Evolutionary conservation across 1,140 invertebrate genomes (phyloP).

Genomic region (Dreissena rostriformis): DNA sequence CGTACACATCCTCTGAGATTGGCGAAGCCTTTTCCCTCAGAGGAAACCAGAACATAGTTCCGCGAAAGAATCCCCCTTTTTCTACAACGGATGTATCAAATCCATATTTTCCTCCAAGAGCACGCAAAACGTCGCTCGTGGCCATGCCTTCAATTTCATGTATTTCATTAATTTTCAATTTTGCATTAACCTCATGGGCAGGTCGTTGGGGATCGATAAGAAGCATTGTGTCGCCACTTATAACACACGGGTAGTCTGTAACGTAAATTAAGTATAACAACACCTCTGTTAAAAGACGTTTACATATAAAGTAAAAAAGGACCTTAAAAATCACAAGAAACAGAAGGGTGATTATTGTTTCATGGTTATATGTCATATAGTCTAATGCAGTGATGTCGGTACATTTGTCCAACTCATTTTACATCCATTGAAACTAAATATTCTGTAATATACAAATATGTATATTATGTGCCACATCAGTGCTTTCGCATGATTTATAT

Average conservation of each 20-base stretch:
- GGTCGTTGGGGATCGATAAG: slow-evolving; percentile 70
- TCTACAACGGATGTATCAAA: neutral
- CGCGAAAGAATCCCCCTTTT: slow-evolving; percentile 48
- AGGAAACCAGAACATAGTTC: slow-evolving; percentile 75
- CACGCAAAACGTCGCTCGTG: neutral
- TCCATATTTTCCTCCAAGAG: slow-evolving; percentile 10
- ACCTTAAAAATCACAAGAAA: no score
- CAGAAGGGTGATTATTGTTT: no score
- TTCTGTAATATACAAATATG: no score
- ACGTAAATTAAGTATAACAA: slow-evolving; percentile 13
- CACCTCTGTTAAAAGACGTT: neutral
- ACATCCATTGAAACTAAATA: no score
- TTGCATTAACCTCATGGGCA: slow-evolving; percentile 36
- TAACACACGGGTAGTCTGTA: slow-evolving; percentile 72
- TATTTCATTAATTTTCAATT: neutral
- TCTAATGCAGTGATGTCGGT: no score
- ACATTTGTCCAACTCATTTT: no score
- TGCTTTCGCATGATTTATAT: no score
- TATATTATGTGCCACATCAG: no score
- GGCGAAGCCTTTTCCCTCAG: slow-evolving; percentile 60
- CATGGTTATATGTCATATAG: no score
- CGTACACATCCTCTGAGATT: slow-evolving; percentile 59
- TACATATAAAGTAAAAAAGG: no score
- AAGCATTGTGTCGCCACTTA: slow-evolving; percentile 69
- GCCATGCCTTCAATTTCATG: neutral